phyloP scores from a whole-genome alignment of 1,140 invertebrate species.

The Pectinophora gossypiella region DNA sequence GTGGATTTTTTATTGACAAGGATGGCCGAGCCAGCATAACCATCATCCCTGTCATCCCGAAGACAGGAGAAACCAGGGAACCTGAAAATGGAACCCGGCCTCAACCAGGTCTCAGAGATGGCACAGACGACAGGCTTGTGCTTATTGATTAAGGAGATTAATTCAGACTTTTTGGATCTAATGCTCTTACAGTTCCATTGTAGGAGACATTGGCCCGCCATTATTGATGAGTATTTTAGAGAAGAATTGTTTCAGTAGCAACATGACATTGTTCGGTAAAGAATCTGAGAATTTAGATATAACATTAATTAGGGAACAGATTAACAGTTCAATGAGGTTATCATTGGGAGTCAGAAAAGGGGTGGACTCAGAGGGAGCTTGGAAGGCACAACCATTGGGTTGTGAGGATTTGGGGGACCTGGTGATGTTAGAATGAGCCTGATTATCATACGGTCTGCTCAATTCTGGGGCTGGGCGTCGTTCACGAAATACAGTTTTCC shows the following conservation, averaged over 20 bases:
- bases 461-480: neutral
- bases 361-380: neutral
- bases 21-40: neutral
- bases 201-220: slow-evolving; percentile 4
- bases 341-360: neutral
- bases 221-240: neutral
- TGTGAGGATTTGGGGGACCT: neutral
- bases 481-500: neutral
- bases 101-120: slow-evolving; percentile 20
- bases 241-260: neutral
- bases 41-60: slow-evolving; percentile 17
- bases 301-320: neutral
- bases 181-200: slow-evolving; percentile 22
- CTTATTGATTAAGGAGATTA: slow-evolving; percentile 17
- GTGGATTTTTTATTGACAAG: neutral
- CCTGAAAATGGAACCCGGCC: slow-evolving; percentile 9
- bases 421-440: neutral
- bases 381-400: neutral
- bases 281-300: neutral
- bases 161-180: slow-evolving; percentile 12
- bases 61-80: slow-evolving; percentile 15
- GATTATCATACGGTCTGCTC: neutral
- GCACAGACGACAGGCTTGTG: slow-evolving; percentile 14
- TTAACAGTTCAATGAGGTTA: neutral
- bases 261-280: neutral